Conservation (phyloP, 2,888 invertebrate genomes). For the Encarsia formosa region DNA sequence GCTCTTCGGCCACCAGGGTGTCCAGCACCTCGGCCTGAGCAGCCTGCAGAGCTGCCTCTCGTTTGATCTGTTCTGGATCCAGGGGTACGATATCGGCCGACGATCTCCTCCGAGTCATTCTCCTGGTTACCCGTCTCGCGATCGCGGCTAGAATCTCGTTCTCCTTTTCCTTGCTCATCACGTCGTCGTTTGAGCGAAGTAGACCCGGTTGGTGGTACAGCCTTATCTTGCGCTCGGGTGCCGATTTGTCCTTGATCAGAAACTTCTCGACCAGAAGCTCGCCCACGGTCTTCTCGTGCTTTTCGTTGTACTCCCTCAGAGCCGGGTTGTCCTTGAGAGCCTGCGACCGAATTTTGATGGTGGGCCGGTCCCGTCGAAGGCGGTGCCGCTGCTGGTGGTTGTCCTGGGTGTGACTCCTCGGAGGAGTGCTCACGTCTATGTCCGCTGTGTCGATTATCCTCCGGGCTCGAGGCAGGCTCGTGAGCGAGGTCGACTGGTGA, state of each 20-base stretch:
- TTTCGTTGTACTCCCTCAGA: conserved; percentile 51
- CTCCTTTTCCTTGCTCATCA: conserved; percentile 24
- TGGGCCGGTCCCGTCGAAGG: conserved; percentile 42
- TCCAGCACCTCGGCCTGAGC: conserved; percentile 47
- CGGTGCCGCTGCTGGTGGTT: conserved; percentile 37
- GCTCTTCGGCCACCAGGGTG: conserved; percentile 46
- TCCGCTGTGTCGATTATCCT: conserved; percentile 75
- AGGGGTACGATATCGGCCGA: conserved; percentile 42
- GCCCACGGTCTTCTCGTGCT: conserved; percentile 64
- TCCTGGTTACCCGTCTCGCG: conserved; percentile 40
- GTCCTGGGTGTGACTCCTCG: conserved; percentile 31
- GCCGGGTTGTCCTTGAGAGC: conserved; percentile 50
- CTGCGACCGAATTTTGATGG: conserved; percentile 49
- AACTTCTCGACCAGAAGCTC: conserved; percentile 74
- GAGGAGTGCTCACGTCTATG: conserved; percentile 71
- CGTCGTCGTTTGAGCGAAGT: not conserved
- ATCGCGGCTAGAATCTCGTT: conserved; percentile 36
- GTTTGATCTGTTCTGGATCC: conserved; percentile 41
- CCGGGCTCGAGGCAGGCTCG: conserved; percentile 57
- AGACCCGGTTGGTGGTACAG: conserved; percentile 37
- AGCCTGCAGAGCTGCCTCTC: conserved; percentile 43
- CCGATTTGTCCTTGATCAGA: conserved; percentile 60
- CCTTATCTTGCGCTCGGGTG: conserved; percentile 37
- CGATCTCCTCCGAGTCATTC: conserved; percentile 44
- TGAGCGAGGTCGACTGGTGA: conserved; percentile 36